Percentiles rank a stretch among this genome's conserved stretches.
phyloP scores from a whole-genome alignment of 2,888 invertebrate genomes.

The Molorchus minor region DNA sequence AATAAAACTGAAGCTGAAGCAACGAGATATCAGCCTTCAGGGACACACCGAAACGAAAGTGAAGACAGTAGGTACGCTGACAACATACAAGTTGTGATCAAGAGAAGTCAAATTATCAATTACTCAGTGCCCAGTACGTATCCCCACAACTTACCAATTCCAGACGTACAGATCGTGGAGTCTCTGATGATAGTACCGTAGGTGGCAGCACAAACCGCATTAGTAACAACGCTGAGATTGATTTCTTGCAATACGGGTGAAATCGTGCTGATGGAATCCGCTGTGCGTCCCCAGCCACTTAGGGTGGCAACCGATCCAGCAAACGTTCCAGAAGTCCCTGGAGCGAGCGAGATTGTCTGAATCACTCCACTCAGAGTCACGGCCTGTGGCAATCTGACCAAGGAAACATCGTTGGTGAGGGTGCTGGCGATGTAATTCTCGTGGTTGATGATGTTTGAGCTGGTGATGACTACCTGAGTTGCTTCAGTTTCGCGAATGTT shows the following conservation, averaged over 20 bases:
- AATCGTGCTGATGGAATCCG: constrained; percentile 51
- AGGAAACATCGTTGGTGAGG: constrained; percentile 37
- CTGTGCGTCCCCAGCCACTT: constrained; percentile 64
- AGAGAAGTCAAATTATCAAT: too few species aligned
- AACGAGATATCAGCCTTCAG: too few species aligned
- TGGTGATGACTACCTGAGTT: constrained; percentile 45
- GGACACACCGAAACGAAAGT: too few species aligned
- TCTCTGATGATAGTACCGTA: constrained; percentile 58
- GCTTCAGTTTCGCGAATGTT: constrained; percentile 5
- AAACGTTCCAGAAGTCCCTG: constrained; percentile 51
- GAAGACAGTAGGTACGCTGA: too few species aligned
- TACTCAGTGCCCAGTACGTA: too few species aligned
- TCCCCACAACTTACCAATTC: constrained; percentile 41
- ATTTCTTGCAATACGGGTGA: constrained; percentile 60
- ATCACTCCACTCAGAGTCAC: constrained; percentile 32
- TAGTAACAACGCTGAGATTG: constrained; percentile 60
- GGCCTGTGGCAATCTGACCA: constrained; percentile 35
- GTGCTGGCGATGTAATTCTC: constrained; percentile 28
- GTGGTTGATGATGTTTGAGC: constrained; percentile 34
- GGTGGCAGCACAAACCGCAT: constrained; percentile 60
- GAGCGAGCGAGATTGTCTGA: constrained; percentile 27
- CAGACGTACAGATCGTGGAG: constrained; percentile 64
- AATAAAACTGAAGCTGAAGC: too few species aligned
- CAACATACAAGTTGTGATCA: too few species aligned
- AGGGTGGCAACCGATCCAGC: constrained; percentile 58